Percentiles rank a stretch among this genome's conserved stretches.
phyloP scores from a whole-genome alignment of 1,140 invertebrate genomes.

The Drosophila sturtevanti region DNA sequence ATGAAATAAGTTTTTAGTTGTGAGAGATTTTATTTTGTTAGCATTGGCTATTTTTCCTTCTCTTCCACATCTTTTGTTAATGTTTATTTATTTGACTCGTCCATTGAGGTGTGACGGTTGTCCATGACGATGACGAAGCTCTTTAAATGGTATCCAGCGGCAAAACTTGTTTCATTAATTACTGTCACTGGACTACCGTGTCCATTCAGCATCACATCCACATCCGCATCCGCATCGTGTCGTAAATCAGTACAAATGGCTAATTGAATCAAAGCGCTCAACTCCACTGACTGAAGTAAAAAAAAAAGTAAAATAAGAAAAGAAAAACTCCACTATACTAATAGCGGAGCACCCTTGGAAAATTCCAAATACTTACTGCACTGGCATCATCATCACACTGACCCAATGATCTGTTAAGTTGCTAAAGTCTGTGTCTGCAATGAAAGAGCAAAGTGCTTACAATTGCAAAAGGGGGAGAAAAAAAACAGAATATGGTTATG shows the following conservation, averaged over 20 bases:
- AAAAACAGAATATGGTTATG: background rate
- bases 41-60: conserved; percentile 9
- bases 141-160: conserved; percentile 28
- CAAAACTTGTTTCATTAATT: conserved; percentile 51
- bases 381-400: conserved; percentile 3
- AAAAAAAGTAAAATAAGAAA: too few relatives aligned
- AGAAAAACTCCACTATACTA: background rate
- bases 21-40: conserved; percentile 63
- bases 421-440: conserved; percentile 18
- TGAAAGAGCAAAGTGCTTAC: conserved; percentile 21
- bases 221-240: background rate
- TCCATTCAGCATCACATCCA: conserved; percentile 14
- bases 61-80: conserved; percentile 17
- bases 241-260: conserved; percentile 52
- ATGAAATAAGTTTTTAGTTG: conserved; percentile 78
- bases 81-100: conserved; percentile 59
- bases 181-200: conserved; percentile 38
- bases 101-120: conserved; percentile 42
- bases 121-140: conserved; percentile 44
- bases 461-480: background rate
- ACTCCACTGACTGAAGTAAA: conserved; percentile 18
- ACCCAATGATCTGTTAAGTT: conserved; percentile 60
- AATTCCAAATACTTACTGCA: conserved; percentile 6
- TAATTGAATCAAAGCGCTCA: conserved; percentile 56
- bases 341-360: background rate